A percentile compares a stretch with the other conserved stretches of the same genome.
These are phyloP conservation scores for Falco peregrinus DNA, from an alignment of 2,797 vertebrate species.

Conservation along the genomic window DNA sequence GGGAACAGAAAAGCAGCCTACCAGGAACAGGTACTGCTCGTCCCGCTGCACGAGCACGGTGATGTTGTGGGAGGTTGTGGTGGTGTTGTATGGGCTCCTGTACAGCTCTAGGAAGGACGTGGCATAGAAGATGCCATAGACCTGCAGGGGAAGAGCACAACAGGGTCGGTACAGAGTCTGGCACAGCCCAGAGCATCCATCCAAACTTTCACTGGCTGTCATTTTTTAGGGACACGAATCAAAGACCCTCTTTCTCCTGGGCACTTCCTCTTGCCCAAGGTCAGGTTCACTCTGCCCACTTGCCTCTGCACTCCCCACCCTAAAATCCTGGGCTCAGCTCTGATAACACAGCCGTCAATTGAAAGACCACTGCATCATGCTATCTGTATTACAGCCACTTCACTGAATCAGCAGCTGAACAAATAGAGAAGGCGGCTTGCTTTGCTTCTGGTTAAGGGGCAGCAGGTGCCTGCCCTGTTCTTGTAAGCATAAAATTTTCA, in stretches of 20 bases:
- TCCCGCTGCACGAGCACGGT: slow-evolving; percentile 86
- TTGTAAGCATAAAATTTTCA: neutral
- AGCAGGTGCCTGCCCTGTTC: neutral
- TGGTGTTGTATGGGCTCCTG: slow-evolving; percentile 80
- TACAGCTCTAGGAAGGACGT: slow-evolving; percentile 95
- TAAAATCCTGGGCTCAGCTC: neutral
- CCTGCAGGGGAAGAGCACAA: slow-evolving; percentile 63
- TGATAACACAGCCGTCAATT: neutral
- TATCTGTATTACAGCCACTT: neutral
- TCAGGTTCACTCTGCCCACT: neutral
- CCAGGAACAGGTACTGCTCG: slow-evolving; percentile 95
- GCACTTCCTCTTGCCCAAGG: neutral
- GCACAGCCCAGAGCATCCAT: neutral
- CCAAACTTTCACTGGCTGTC: neutral
- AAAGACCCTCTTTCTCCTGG: neutral
- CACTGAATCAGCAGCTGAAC: neutral
- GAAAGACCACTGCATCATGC: neutral
- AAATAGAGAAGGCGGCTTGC: neutral
- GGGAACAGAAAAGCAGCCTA: slow-evolving; percentile 56
- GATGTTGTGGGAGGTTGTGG: slow-evolving; percentile 76
- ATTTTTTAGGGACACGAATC: neutral
- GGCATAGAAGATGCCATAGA: slow-evolving; percentile 91
- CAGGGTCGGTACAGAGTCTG: neutral
- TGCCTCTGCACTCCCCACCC: neutral
- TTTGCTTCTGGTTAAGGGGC: neutral